Evolutionary conservation across 1,140 invertebrate genomes (phyloP).

Genomic region (Xylocopa sonorina): DNA sequence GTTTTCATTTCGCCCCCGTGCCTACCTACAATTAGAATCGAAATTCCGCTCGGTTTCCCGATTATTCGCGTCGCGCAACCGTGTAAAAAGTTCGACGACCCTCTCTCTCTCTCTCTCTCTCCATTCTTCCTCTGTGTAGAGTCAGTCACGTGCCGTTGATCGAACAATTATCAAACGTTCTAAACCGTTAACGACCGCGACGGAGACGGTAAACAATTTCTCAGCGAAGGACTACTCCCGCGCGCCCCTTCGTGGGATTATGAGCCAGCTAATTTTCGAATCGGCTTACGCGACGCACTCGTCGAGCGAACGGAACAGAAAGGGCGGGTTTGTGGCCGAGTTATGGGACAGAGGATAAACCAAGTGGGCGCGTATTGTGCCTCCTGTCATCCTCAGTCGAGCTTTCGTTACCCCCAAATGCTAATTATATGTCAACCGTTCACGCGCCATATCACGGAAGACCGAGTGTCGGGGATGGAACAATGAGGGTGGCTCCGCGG

Average conservation of each 20-base stretch:
- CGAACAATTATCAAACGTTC: background rate
- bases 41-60: background rate
- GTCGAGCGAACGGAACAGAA: constrained; percentile 30
- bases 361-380: constrained; percentile 71
- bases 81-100: background rate
- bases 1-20: constrained; percentile 21
- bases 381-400: constrained; percentile 77
- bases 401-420: constrained; percentile 75
- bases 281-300: constrained; percentile 57
- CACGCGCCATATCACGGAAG: constrained; percentile 69
- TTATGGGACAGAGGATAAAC: constrained; percentile 68
- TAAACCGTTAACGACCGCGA: no score
- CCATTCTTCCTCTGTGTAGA: background rate
- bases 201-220: background rate
- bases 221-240: constrained; percentile 6
- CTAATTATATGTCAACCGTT: constrained; percentile 78
- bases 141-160: background rate
- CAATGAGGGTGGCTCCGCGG: constrained; percentile 61
- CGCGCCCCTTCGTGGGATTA: constrained; percentile 34
- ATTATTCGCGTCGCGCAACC: no score
- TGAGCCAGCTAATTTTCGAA: constrained; percentile 63
- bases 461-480: constrained; percentile 63
- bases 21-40: background rate
- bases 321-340: constrained; percentile 69
- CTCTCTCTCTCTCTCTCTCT: background rate